Conservation (phyloP, 1,140 invertebrate genomes). For the Harlomillsia oculata region DNA sequence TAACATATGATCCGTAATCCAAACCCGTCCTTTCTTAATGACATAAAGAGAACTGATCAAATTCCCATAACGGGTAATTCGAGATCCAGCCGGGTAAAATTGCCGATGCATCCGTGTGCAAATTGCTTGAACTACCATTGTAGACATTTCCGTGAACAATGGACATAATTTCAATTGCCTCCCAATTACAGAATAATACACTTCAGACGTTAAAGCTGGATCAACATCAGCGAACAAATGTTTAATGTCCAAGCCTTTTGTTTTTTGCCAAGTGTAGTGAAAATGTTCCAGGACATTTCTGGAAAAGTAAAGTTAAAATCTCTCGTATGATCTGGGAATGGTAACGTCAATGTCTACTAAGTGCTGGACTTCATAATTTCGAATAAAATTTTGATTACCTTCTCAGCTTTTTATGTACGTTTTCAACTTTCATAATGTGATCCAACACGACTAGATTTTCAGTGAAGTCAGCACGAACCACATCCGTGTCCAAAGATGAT, state of each 20-base stretch:
- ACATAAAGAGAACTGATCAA: too few species aligned
- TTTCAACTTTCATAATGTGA: constrained; percentile 16
- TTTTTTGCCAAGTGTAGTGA: constrained; percentile 13
- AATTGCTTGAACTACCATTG: too few species aligned
- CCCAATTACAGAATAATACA: constrained; percentile 24
- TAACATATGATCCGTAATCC: constrained; percentile 14
- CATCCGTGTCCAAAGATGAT: constrained; percentile 29
- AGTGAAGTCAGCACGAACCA: constrained; percentile 18
- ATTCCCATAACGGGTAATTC: constrained; percentile 18
- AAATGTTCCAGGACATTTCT: constrained; percentile 16
- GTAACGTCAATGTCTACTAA: too few species aligned
- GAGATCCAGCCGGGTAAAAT: too few species aligned
- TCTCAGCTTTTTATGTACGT: constrained; percentile 9
- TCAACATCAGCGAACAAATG: constrained; percentile 25
- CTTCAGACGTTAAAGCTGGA: constrained; percentile 24
- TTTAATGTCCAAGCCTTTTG: constrained; percentile 23
- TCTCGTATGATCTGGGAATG: not conserved
- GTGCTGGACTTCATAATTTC: not conserved
- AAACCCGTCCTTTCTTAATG: constrained; percentile 17
- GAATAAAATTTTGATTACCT: constrained; percentile 9
- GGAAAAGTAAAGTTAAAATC: not conserved
- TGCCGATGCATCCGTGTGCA: too few species aligned
- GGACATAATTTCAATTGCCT: too few species aligned
- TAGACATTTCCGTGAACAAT: too few species aligned
- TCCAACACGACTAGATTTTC: constrained; percentile 10